Conservation (phyloP, 2,797 vertebrate genomes). For the Periparus ater region DNA sequence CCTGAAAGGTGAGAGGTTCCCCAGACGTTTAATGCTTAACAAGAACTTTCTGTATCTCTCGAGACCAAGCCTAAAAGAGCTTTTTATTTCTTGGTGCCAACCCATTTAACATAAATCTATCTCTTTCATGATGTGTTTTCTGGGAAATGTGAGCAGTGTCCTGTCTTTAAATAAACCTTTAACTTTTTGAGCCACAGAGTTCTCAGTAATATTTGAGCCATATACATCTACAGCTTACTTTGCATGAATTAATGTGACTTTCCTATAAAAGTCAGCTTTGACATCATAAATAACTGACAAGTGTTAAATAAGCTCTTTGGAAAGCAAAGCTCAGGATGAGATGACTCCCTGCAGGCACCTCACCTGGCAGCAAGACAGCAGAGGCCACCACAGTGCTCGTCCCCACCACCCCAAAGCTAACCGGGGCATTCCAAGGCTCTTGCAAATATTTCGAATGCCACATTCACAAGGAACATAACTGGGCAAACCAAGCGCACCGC, state of each 20-base stretch:
- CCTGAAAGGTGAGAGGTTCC: not conserved
- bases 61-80: not conserved
- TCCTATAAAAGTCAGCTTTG: not conserved
- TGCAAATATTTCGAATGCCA: not conserved
- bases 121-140: not conserved
- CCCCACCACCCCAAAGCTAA: not conserved
- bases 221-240: not conserved
- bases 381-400: accelerated
- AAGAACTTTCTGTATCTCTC: not conserved
- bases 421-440: not conserved
- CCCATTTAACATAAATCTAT: not conserved
- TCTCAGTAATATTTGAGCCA: not conserved
- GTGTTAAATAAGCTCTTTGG: not conserved
- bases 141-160: not conserved
- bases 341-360: not conserved
- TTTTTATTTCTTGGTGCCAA: not conserved
- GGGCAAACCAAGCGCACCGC: not conserved
- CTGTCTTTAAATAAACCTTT: not conserved
- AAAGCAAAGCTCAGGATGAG: not conserved
- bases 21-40: not conserved
- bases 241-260: not conserved
- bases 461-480: not conserved
- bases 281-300: not conserved
- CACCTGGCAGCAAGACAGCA: not conserved
- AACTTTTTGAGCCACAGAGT: not conserved